Evolutionary conservation across 2,113 vertebrate species (phyloP).

Genomic region (Dasyornis broadbenti): DNA sequence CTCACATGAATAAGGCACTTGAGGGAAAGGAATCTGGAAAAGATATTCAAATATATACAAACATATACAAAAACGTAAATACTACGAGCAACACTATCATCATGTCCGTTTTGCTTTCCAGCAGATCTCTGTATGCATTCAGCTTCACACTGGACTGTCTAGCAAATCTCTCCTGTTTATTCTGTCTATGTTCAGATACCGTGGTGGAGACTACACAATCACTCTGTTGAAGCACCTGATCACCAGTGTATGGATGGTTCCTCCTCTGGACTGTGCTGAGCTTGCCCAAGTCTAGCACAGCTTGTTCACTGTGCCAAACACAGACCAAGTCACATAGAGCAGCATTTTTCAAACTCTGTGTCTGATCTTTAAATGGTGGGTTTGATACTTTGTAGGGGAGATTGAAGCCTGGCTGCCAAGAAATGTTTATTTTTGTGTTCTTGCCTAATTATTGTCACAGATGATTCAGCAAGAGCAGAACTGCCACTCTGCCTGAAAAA

Average conservation of each 20-base stretch:
- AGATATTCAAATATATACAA: background rate
- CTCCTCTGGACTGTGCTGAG: background rate
- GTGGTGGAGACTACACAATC: background rate
- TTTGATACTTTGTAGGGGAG: slow-evolving; percentile 1
- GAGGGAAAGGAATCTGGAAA: background rate
- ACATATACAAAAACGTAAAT: background rate
- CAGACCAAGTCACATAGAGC: background rate
- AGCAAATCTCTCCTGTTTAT: background rate
- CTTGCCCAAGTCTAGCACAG: background rate
- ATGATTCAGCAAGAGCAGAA: slow-evolving; percentile 59
- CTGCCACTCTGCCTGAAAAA: background rate
- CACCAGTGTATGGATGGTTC: background rate
- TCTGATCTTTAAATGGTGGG: background rate
- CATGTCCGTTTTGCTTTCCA: background rate
- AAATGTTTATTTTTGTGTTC: slow-evolving; percentile 51
- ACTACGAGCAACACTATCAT: background rate
- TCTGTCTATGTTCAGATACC: background rate
- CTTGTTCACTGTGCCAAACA: background rate
- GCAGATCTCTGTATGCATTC: background rate
- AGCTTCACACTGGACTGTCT: background rate
- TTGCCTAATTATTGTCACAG: slow-evolving; percentile 54
- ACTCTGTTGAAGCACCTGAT: background rate
- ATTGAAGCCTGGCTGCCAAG: slow-evolving; percentile 19
- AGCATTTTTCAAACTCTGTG: background rate
- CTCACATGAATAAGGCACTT: background rate